Evolutionary conservation across 2,113 vertebrate species (phyloP).

Genomic region (Caretta caretta): DNA sequence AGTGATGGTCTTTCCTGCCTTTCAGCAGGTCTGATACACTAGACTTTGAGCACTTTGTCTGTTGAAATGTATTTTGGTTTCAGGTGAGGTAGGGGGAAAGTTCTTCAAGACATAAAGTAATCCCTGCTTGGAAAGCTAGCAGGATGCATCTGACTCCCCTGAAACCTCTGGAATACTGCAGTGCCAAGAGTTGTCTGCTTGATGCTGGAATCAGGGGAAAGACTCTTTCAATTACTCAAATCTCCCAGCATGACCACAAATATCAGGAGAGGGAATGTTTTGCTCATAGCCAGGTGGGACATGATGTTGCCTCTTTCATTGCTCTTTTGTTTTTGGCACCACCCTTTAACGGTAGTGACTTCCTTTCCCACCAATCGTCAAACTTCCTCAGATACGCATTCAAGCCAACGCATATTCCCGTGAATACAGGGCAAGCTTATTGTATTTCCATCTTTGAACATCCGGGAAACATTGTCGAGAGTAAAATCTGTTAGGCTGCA

Average conservation of each 20-base stretch:
- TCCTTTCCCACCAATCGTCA: neutral
- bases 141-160: neutral
- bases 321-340: fast-evolving
- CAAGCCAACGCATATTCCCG: neutral
- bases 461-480: neutral
- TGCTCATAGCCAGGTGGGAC: neutral
- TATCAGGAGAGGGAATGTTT: neutral
- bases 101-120: neutral
- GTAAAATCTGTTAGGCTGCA: neutral
- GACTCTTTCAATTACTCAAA: neutral
- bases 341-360: neutral
- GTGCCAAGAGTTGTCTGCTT: neutral
- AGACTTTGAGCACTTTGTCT: no score
- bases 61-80: neutral
- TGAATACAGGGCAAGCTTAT: neutral
- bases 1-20: no score
- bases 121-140: neutral
- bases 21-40: no score
- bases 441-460: neutral
- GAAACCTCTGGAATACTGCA: neutral
- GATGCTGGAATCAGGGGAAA: neutral
- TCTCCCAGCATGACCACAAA: neutral
- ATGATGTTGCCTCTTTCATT: neutral
- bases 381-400: neutral
- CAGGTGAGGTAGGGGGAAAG: neutral